phyloP scores from a whole-genome alignment of 1,140 invertebrate genomes.

The Brachionus koreanus region DNA sequence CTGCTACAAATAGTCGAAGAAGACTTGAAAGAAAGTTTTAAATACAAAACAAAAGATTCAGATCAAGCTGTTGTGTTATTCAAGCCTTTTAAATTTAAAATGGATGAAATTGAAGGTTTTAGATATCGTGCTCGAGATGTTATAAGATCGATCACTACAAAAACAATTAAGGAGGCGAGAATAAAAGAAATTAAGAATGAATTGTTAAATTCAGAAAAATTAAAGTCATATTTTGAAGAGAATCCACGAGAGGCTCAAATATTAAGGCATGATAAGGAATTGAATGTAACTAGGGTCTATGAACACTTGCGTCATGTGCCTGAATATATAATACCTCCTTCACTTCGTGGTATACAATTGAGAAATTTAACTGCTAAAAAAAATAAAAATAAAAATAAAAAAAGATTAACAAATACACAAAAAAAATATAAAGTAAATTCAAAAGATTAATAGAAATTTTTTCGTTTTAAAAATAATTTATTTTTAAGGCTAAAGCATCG shows the following conservation, averaged over 20 bases:
- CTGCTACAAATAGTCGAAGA: slow-evolving; percentile 73
- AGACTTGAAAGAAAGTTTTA: slow-evolving; percentile 61
- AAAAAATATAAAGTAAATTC: slow-evolving; percentile 28
- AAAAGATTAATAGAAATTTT: not conserved
- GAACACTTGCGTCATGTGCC: slow-evolving; percentile 40
- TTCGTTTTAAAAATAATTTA: not conserved
- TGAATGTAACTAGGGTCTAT: slow-evolving; percentile 23
- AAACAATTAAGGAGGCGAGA: slow-evolving; percentile 83
- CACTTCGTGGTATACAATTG: slow-evolving; percentile 38
- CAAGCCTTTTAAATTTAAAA: slow-evolving; percentile 84
- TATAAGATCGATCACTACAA: slow-evolving; percentile 83
- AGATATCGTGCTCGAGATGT: slow-evolving; percentile 86
- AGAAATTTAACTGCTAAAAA: slow-evolving; percentile 23
- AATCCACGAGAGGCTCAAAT: slow-evolving; percentile 32
- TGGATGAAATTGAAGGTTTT: slow-evolving; percentile 92
- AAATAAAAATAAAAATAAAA: slow-evolving; percentile 26
- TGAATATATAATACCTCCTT: slow-evolving; percentile 40
- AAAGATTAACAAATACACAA: slow-evolving; percentile 17
- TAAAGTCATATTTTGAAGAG: slow-evolving; percentile 66
- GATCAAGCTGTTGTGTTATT: slow-evolving; percentile 50
- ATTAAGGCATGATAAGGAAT: slow-evolving; percentile 37
- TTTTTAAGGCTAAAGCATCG: not conserved
- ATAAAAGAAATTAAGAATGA: slow-evolving; percentile 92
- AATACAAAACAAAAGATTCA: slow-evolving; percentile 46
- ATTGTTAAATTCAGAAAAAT: slow-evolving; percentile 83